phyloP scores from a whole-genome alignment of 2,797 vertebrate genomes.

The Natrix natrix region DNA sequence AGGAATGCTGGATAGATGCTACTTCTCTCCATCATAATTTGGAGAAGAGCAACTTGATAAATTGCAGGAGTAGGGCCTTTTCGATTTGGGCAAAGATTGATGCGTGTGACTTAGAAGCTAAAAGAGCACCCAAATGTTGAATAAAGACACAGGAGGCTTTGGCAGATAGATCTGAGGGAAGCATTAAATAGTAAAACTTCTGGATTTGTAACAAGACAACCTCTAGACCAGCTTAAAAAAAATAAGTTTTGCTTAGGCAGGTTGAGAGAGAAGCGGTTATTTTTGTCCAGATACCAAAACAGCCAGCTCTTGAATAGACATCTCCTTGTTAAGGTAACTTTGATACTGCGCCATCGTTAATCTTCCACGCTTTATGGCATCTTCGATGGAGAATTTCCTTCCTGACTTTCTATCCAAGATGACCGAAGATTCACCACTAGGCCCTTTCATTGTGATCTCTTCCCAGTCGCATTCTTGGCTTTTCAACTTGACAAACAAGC shows the following conservation, averaged over 20 bases:
- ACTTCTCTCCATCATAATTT: background rate
- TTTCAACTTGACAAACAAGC: slow-evolving; percentile 94
- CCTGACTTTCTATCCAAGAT: slow-evolving; percentile 95
- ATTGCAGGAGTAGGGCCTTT: background rate
- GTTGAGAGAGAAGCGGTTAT: slow-evolving; percentile 51
- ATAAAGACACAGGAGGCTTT: slow-evolving; percentile 45
- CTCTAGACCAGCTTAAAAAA: slow-evolving; percentile 33
- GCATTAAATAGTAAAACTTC: slow-evolving; percentile 54
- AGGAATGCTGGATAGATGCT: no score
- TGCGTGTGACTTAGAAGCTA: slow-evolving; percentile 38
- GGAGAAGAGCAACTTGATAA: slow-evolving; percentile 31
- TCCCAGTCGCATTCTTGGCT: slow-evolving; percentile 99
- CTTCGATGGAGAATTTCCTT: slow-evolving; percentile 92
- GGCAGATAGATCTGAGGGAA: slow-evolving; percentile 33
- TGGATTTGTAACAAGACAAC: slow-evolving; percentile 42
- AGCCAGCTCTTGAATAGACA: slow-evolving; percentile 95
- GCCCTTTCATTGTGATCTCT: slow-evolving; percentile 91
- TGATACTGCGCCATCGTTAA: slow-evolving; percentile 84
- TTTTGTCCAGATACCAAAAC: slow-evolving; percentile 87
- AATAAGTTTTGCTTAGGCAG: slow-evolving; percentile 23
- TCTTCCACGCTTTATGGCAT: slow-evolving; percentile 82
- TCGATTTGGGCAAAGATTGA: slow-evolving; percentile 21
- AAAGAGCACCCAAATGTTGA: slow-evolving; percentile 6
- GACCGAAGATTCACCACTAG: slow-evolving; percentile 87
- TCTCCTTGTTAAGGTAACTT: slow-evolving; percentile 91